A percentile compares a stretch with the other conserved stretches of the same genome.
Evolutionary conservation across 2,113 vertebrate species (phyloP).

Genomic region (Mus pahari): DNA sequence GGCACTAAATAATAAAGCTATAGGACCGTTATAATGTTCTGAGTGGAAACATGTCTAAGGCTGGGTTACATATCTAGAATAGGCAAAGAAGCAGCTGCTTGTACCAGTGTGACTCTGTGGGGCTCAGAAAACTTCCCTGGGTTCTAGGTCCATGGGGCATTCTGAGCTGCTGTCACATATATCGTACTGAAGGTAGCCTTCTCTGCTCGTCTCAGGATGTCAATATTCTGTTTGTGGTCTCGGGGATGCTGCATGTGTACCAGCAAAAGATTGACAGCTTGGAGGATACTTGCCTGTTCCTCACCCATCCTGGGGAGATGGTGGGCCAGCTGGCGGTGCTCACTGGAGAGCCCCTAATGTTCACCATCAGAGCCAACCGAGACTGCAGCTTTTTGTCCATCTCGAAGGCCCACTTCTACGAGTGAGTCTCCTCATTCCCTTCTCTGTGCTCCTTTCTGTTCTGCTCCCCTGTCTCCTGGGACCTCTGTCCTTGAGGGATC

Average conservation of each 20-base stretch:
- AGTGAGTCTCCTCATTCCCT: slow-evolving; percentile 87
- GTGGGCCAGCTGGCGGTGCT: slow-evolving; percentile 96
- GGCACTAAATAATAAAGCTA: too few relatives aligned
- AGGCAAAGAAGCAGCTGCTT: not conserved
- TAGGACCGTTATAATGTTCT: too few relatives aligned
- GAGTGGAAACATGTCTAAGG: not conserved
- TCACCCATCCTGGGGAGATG: slow-evolving; percentile 94
- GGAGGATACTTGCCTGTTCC: slow-evolving; percentile 94
- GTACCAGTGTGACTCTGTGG: not conserved
- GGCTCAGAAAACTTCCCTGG: not conserved
- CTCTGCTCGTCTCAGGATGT: slow-evolving; percentile 88
- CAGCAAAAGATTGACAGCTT: slow-evolving; percentile 94
- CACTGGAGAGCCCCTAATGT: slow-evolving; percentile 96
- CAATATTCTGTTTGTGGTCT: slow-evolving; percentile 94
- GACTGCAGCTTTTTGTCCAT: slow-evolving; percentile 96
- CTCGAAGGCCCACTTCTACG: slow-evolving; percentile 97
- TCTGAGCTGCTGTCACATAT: accelerated
- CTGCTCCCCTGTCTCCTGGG: not conserved
- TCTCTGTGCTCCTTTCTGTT: not conserved
- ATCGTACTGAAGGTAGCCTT: not conserved
- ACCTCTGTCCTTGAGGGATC: not conserved
- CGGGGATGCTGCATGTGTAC: slow-evolving; percentile 93
- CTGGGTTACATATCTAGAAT: not conserved
- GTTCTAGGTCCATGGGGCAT: not conserved
- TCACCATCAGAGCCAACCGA: slow-evolving; percentile 93